Evolutionary conservation across 2,113 vertebrate genomes (phyloP).

Genomic region (Pelecanoides urinatrix): DNA sequence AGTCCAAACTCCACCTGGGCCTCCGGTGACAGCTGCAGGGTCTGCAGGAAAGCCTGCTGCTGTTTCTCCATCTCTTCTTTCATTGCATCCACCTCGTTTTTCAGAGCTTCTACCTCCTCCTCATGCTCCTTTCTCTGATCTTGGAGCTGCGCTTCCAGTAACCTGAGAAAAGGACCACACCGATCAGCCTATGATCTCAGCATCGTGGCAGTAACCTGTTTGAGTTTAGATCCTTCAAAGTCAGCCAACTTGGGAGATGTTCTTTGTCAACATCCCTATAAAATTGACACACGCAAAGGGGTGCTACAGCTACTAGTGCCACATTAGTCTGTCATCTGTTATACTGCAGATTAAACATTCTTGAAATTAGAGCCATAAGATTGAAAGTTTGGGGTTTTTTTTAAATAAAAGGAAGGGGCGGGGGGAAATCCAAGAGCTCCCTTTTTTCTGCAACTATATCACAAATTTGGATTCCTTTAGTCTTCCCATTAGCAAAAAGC

Average conservation of each 20-base stretch:
- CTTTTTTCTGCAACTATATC: not conserved
- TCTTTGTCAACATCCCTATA: not conserved
- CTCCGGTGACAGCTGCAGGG: constrained; percentile 83
- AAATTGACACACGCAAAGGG: not conserved
- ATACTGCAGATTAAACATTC: not conserved
- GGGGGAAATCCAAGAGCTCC: not conserved
- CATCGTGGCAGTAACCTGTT: accelerated
- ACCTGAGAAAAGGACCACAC: constrained; percentile 58
- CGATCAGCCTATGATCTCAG: not conserved
- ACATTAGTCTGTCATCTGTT: not conserved
- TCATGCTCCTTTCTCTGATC: constrained; percentile 79
- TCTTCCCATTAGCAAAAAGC: not conserved
- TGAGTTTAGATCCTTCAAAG: not conserved
- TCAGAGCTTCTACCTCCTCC: constrained; percentile 80
- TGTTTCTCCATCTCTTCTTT: constrained; percentile 85
- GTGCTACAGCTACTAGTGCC: not conserved
- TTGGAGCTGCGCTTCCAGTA: constrained; percentile 91
- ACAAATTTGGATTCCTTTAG: not conserved
- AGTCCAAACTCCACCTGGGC: constrained; percentile 88
- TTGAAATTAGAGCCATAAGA: not conserved
- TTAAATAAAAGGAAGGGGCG: not conserved
- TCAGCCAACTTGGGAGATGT: accelerated
- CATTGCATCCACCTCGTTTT: constrained; percentile 78
- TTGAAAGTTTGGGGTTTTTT: not conserved
- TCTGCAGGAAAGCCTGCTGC: constrained; percentile 85